Conservation (phyloP, 2,113 vertebrate genomes). For the human region GRCh38 chr16:10387501-10388000, state of each 20-base stretch:
- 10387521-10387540: not conserved
- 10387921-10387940: not conserved
- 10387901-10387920: not conserved
- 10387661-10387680: not conserved
- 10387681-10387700: constrained; percentile 24
- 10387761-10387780: constrained; percentile 29
- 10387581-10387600: not conserved
- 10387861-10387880: no score
- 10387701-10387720: constrained; percentile 18
- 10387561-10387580: not conserved
- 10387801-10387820: not conserved
- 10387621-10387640: not conserved
- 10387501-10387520: constrained; percentile 5
- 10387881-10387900: not conserved
- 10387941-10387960: not conserved
- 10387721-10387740: not conserved
- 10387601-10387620: not conserved
- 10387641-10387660: not conserved
- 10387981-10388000: not conserved
- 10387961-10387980: not conserved
- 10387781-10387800: not conserved
- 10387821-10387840: no score
- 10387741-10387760: constrained; percentile 13
- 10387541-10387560: not conserved
- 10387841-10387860: no score